A percentile compares a stretch with the other conserved stretches of the same genome.
phyloP scores from a whole-genome alignment of 2,797 vertebrate genomes.

The Anguilla pacifica region DNA sequence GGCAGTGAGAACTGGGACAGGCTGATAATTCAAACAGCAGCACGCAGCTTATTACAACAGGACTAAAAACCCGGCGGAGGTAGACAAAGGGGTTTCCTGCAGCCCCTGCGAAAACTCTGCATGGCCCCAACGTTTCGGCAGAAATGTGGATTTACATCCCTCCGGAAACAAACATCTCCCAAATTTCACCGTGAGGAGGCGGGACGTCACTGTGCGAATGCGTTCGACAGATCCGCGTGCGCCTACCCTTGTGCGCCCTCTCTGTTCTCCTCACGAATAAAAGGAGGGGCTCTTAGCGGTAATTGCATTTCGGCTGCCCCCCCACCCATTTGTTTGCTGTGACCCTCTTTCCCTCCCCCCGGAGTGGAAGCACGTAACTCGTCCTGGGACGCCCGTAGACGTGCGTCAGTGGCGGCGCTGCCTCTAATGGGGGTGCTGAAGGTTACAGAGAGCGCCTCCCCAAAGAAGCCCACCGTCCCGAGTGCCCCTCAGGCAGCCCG shows the following conservation, averaged over 20 bases:
- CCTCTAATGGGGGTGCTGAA: background rate
- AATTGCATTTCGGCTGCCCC: background rate
- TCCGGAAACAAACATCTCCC: background rate
- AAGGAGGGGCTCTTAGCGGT: background rate
- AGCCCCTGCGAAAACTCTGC: background rate
- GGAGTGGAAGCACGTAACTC: background rate
- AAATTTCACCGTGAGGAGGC: background rate
- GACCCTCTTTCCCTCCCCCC: background rate
- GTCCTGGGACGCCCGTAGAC: too few species aligned
- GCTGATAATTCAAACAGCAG: slow-evolving; percentile 12
- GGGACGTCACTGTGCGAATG: background rate
- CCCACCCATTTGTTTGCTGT: background rate
- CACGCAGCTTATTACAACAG: background rate
- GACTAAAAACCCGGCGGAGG: background rate
- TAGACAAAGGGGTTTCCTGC: background rate
- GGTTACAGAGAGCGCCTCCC: background rate
- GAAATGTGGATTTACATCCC: background rate
- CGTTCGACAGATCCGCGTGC: background rate
- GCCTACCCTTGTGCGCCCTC: background rate
- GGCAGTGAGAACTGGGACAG: background rate
- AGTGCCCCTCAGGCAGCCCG: background rate
- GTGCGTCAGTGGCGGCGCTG: background rate
- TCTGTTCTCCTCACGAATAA: background rate
- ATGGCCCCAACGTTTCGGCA: background rate
- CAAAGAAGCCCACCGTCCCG: background rate